Base-by-base conservation (phyloP, 2,888 invertebrate species). In the Taenaris catops region DNA sequence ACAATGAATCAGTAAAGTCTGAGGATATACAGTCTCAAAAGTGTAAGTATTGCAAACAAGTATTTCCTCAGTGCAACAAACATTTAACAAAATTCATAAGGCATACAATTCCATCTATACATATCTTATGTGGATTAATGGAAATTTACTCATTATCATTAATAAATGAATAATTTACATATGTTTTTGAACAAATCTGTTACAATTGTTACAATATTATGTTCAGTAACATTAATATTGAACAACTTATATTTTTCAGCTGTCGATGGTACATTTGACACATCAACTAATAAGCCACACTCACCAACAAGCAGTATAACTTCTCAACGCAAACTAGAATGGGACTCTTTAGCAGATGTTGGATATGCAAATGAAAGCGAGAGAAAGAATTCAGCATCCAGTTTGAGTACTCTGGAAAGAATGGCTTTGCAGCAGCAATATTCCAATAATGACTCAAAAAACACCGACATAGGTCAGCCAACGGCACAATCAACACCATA, bases 261-360 rank as follows among this genome's bases (percentile, higher is more conserved):
- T 24, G 57, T 63, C 39, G 84, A 84, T 49, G 64, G 61, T 16
- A 53, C 67, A 10, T 47, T 83, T 35, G 84, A 86, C 44, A 58
- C 79, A 56, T 68, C 78, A 58, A 49, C 58, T 27, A 70, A 88
- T 44, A 72, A 81, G 37, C 69, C 71, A n/a, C 63, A 88, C 10
- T 93, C 94, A 3, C 94, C 95, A 1, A 91, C 93, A 8, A 94
- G 94, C 44, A 93, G 93, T 58, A 72, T 92, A 0, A 90, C 93
- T 29, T 93, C 93, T 0, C 91, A 91, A 55, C 89, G 92, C 31
- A 93, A 92, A 44, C 74, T 96, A 1, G 96, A 96, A 78, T 96
- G 96, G 96, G 96, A 96, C 63, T 95, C 94, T 18, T 90, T 95
- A 10, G 96, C 94, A 0, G 96, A 96, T 76, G 94, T 96, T 24